A percentile compares a stretch with the other conserved stretches of the same genome.
phyloP scores from a whole-genome alignment of 2,797 vertebrate species.

The Balearica regulorum region DNA sequence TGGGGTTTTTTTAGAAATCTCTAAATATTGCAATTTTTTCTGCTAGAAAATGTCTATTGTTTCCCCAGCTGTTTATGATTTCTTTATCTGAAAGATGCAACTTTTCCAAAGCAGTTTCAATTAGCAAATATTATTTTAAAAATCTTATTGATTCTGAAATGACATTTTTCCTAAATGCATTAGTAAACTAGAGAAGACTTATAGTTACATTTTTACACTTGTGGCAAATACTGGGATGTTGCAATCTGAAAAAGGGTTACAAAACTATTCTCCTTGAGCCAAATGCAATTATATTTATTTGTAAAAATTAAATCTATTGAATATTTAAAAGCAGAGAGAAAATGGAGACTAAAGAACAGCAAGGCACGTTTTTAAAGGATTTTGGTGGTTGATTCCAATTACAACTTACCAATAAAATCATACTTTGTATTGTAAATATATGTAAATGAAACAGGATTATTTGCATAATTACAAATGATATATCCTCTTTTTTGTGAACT shows the following conservation, averaged over 20 bases:
- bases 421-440: neutral
- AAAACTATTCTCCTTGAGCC: neutral
- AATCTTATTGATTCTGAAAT: neutral
- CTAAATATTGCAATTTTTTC: neutral
- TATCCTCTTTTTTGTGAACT: neutral
- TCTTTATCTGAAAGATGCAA: neutral
- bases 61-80: neutral
- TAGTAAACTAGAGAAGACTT: neutral
- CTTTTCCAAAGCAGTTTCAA: neutral
- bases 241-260: neutral
- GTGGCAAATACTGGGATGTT: neutral
- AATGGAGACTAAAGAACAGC: neutral
- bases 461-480: neutral
- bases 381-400: neutral
- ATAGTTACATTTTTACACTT: neutral
- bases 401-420: neutral
- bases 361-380: neutral
- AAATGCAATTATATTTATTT: neutral
- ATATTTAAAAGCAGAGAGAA: neutral
- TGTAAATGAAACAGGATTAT: neutral
- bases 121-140: neutral
- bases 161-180: neutral
- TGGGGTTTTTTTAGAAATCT: neutral
- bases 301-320: neutral
- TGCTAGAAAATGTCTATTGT: neutral